Base-by-base conservation (phyloP, 1,140 invertebrate genomes). In the Heliconius nattereri region DNA sequence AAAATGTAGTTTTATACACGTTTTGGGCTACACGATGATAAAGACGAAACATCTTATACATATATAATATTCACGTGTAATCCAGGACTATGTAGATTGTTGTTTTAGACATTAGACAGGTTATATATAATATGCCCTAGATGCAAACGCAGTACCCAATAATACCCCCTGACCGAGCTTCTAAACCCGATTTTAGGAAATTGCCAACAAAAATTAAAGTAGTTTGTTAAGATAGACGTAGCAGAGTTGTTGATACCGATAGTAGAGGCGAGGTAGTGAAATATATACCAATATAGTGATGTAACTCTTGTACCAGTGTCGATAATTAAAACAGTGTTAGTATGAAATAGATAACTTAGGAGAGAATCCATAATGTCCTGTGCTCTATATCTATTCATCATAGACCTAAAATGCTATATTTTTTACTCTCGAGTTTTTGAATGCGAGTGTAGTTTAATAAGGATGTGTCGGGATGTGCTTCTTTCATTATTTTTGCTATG, bases 401-500 rank as follows among this genome's bases (percentile, higher is more conserved):
- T 37, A 72, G 71, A 72, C 7, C 20, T 72, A 35, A 19, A 72
- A 54, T 74, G 86, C 83, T 91, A 92, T 92, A 92, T 92, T 92
- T 92, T 92, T 90, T 89, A 92, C 89, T 89, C 75, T 88, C 86
- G 83, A 85, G 78, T 92, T 89, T 90, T 85, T 85, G 80, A 76
- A 85, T 78, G 85, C 83, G 80, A 83, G 37, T 79, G 49, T 84
- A 86, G 78, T 78, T 75, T 84, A 82, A 78, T 72, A 76, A 79
- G 84, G 54, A 74, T 78, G 57, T 35, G 71, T 85, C 72, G 74
- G 82, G 66, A 81, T 80, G 76, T 79, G 88, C 86, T 90, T 91
- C 70, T 85, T 86, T 78, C 81, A 82, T 92, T 92, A 92, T 92
- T 92, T 92, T 92, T 92, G 91, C 90, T 92, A 92, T 84, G 86